Percentiles rank a stretch among this genome's conserved stretches.
Evolutionary conservation across 2,888 invertebrate genomes (phyloP).

Genomic region (Sinopyrophorus schimmeli): DNA sequence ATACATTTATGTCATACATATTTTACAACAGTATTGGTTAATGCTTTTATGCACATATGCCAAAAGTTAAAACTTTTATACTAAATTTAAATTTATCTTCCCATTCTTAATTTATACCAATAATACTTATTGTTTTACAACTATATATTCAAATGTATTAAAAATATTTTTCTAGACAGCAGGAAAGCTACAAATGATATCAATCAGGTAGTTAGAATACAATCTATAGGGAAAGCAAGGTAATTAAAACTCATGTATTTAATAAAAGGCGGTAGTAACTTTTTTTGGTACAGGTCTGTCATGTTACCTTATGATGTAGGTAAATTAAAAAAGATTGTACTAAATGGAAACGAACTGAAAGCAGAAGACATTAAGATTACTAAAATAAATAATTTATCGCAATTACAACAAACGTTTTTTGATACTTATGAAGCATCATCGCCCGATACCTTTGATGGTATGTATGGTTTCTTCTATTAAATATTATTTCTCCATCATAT

Average conservation of each 20-base stretch:
- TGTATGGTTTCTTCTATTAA: neutral
- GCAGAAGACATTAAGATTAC: constrained; percentile 57
- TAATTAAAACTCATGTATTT: constrained; percentile 21
- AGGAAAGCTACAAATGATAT: constrained; percentile 31
- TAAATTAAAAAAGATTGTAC: constrained; percentile 71
- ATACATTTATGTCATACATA: no score
- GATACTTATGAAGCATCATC: constrained; percentile 35
- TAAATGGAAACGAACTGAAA: constrained; percentile 65
- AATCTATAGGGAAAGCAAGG: constrained; percentile 50
- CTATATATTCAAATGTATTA: no score
- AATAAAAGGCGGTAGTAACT: neutral
- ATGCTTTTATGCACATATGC: no score
- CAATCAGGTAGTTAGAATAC: constrained; percentile 50
- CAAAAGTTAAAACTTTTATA: neutral
- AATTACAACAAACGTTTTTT: constrained; percentile 22
- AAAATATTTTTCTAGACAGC: constrained; percentile 43
- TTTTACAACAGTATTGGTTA: no score
- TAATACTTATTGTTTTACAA: neutral
- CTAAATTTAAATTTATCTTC: constrained; percentile 2
- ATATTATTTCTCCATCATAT: constrained; percentile 1
- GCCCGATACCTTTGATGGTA: constrained; percentile 38
- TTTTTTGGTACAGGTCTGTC: constrained; percentile 61
- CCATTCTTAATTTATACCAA: neutral
- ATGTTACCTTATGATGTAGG: constrained; percentile 74
- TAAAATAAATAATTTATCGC: constrained; percentile 5